phyloP scores from a whole-genome alignment of 2,113 vertebrate species.

The Vanacampus margaritifer region DNA sequence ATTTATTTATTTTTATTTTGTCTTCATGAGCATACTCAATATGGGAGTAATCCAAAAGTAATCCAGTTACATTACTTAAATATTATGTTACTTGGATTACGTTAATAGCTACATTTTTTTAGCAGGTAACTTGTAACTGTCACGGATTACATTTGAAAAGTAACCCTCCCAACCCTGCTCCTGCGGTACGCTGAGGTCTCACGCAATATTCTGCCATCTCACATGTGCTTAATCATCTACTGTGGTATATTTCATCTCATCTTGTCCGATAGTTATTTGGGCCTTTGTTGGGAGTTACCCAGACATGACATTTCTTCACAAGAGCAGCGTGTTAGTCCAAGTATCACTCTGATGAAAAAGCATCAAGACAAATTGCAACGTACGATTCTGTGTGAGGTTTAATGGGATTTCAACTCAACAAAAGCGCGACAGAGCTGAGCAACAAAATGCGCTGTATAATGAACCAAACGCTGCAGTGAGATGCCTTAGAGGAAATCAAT shows the following conservation, averaged over 20 bases:
- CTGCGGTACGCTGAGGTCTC: too few relatives aligned
- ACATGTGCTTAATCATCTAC: not conserved
- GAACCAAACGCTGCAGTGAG: conserved; percentile 53
- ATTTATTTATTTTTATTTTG: too few relatives aligned
- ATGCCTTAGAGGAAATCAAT: conserved; percentile 67
- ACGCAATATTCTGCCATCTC: too few relatives aligned
- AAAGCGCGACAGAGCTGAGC: conserved; percentile 47
- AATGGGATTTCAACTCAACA: conserved; percentile 62
- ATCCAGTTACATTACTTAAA: too few relatives aligned
- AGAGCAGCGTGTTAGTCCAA: conserved; percentile 28
- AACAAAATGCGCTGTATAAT: conserved; percentile 61
- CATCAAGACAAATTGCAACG: conserved; percentile 56
- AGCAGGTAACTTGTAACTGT: too few relatives aligned
- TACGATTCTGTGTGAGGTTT: conserved; percentile 38
- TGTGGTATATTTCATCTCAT: not conserved
- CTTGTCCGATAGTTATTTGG: conserved; percentile 14
- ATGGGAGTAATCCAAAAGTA: too few relatives aligned
- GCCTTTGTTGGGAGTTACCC: conserved; percentile 25
- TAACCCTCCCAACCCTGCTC: too few relatives aligned
- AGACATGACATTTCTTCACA: conserved; percentile 41
- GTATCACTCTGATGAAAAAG: conserved; percentile 51
- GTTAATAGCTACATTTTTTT: too few relatives aligned
- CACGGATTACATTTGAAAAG: too few relatives aligned
- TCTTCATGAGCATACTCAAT: too few relatives aligned
- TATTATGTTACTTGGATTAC: too few relatives aligned